Evolutionary conservation across 2,797 vertebrate genomes (phyloP).

Genomic region (Danio aesculapii): DNA sequence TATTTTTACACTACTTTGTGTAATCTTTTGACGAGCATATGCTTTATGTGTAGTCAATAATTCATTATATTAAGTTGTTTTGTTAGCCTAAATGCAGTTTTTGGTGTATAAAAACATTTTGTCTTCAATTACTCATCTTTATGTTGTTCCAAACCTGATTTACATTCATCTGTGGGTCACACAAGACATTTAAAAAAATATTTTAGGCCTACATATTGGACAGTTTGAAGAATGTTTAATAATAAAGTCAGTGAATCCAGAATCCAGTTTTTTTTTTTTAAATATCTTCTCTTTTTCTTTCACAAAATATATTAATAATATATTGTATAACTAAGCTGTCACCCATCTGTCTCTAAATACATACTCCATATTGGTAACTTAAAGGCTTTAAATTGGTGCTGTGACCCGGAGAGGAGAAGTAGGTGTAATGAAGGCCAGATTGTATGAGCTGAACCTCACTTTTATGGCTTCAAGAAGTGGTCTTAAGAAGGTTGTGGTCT

Average conservation of each 20-base stretch:
- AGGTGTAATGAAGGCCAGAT: too few species aligned
- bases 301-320: background rate
- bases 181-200: background rate
- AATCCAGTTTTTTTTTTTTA: too few species aligned
- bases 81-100: background rate
- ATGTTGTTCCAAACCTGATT: too few species aligned
- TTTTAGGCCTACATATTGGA: background rate
- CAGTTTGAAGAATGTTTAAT: background rate
- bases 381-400: too few species aligned
- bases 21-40: background rate
- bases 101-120: background rate
- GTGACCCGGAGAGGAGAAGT: too few species aligned
- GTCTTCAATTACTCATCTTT: background rate
- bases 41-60: background rate
- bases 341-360: too few species aligned
- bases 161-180: background rate
- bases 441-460: too few species aligned
- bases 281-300: background rate
- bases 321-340: too few species aligned
- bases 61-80: background rate
- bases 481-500: too few species aligned
- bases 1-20: background rate
- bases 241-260: background rate
- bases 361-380: too few species aligned
- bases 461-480: too few species aligned